Conservation (phyloP, 2,797 vertebrate species). For the Molossus molossus region DNA sequence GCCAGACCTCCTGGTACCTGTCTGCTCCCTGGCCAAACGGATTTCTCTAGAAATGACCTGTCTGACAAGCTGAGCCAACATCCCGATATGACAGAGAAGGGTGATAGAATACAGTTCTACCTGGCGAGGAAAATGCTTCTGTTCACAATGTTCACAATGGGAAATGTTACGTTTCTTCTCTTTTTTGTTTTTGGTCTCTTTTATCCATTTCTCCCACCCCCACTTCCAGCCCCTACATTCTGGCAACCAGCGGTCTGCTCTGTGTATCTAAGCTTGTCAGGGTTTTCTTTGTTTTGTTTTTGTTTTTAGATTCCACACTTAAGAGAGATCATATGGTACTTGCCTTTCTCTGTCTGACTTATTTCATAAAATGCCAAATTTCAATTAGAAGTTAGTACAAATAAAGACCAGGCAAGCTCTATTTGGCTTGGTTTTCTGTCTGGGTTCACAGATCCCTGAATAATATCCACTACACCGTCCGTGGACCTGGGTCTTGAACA, state of each 20-base stretch:
- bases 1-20: background rate
- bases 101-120: background rate
- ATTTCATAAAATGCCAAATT: background rate
- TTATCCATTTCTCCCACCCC: background rate
- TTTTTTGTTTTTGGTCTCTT: background rate
- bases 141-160: too few species aligned
- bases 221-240: background rate
- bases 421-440: background rate
- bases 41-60: background rate
- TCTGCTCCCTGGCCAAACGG: background rate
- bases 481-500: fast-evolving
- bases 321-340: background rate
- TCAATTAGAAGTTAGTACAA: fast-evolving
- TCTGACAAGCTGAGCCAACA: background rate
- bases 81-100: background rate
- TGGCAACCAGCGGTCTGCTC: background rate
- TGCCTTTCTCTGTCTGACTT: background rate
- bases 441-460: background rate
- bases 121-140: background rate
- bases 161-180: background rate
- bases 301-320: background rate
- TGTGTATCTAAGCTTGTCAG: background rate
- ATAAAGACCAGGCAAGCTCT: background rate
- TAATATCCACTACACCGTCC: background rate
- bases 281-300: background rate